Base-by-base conservation (phyloP, 1,140 invertebrate genomes). In the Lordiphosa mommai region DNA sequence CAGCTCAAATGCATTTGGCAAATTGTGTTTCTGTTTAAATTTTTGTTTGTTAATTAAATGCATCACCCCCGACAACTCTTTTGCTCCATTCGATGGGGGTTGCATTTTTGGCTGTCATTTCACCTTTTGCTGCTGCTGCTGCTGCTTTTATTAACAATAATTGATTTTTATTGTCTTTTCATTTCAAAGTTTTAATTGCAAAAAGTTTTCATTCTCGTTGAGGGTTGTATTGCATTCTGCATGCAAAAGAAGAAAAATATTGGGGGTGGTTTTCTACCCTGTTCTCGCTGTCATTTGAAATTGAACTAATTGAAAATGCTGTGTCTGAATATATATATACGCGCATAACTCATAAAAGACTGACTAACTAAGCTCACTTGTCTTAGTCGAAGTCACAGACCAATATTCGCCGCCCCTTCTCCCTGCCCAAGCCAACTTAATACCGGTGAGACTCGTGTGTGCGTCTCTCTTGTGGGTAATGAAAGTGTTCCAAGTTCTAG, bases 101-200 rank as follows among this genome's bases (percentile, higher is more conserved):
- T 33, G 53, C 23, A 7, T 32, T 32, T 16, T 20, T 10, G 4
- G 49, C 16, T 38, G 49, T 48, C 44, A 44, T 10, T 36, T 33
- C 34, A 52, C 32, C 30, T 36, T 49, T 58, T 63, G 34, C n/a
- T n/a, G 14, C 16, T 37, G 30, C 49, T 33, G 37, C 59, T 47
- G 33, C 9, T 36, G 47, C 32, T 56, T 38, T 64, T 63, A 72
- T 72, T 72, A 72, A 63, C 23, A 60, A 71, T 79, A 80, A 79
- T 80, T 80, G 73, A 80, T 80, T 69, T 79, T 73, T 65, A 79
- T 80, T 79, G 73, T 79, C 64, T 60, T 69, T 65, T 57, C 37
- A 52, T 58, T 63, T 61, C 48, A 30, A 77, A 67, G 67, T 77
- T 76, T 77, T 72, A 77, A 77, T 77, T 77, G 72, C 72, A 33